phyloP scores from a whole-genome alignment of 2,888 invertebrate species.

The Leptinotarsa haldemani region DNA sequence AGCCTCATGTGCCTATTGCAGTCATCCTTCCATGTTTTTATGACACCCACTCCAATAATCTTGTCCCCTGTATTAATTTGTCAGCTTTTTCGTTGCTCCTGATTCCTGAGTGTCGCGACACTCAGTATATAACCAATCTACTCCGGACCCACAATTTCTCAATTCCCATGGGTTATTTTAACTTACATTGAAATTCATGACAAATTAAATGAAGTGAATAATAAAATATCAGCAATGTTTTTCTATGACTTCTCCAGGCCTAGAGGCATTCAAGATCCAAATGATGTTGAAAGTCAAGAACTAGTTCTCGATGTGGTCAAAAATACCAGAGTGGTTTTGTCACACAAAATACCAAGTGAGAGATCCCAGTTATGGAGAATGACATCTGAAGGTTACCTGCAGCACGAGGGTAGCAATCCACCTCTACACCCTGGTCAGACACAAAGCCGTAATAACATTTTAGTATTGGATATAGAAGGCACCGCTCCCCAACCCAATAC shows the following conservation, averaged over 20 bases:
- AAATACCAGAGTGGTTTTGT: slow-evolving; percentile 75
- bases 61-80: no score
- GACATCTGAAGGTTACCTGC: slow-evolving; percentile 87
- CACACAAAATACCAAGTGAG: slow-evolving; percentile 77
- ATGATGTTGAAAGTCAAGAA: slow-evolving; percentile 78
- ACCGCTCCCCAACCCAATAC: slow-evolving; percentile 84
- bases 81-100: no score
- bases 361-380: slow-evolving; percentile 94
- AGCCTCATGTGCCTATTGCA: no score
- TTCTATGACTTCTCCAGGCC: slow-evolving; percentile 39
- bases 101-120: no score
- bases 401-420: slow-evolving; percentile 91
- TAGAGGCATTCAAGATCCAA: slow-evolving; percentile 57
- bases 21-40: no score
- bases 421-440: slow-evolving; percentile 66
- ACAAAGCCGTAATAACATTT: slow-evolving; percentile 59
- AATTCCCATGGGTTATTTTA: no score
- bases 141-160: no score
- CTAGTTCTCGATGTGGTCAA: slow-evolving; percentile 84
- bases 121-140: no score
- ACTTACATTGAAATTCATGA: no score
- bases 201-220: no score
- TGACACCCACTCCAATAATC: no score
- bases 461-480: slow-evolving; percentile 87
- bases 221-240: not conserved